Conservation (phyloP, 2,113 vertebrate genomes). For the Platichthys stellatus region DNA sequence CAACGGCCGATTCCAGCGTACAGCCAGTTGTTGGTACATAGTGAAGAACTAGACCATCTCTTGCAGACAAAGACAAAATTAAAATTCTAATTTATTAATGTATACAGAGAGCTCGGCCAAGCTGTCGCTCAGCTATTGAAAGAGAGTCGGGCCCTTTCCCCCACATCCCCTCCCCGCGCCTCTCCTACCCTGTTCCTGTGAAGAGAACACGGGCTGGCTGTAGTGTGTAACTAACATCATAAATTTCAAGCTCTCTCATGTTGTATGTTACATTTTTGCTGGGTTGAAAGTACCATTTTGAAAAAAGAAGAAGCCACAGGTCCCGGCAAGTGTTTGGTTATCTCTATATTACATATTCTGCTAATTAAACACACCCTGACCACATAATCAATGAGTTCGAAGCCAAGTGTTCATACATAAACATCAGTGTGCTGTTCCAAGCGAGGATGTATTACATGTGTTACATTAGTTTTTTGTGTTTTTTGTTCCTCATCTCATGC, state of each 20-base stretch:
- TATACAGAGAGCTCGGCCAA: constrained; percentile 93
- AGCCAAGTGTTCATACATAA: constrained; percentile 55
- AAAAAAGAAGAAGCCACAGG: constrained; percentile 58
- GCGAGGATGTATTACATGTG: constrained; percentile 37
- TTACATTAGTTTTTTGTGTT: background rate
- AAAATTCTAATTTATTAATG: constrained; percentile 99
- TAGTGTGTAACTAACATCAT: constrained; percentile 67
- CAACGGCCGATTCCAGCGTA: constrained; percentile 87
- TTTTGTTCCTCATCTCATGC: background rate
- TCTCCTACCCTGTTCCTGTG: constrained; percentile 71
- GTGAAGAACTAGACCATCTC: constrained; percentile 89
- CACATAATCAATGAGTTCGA: constrained; percentile 15
- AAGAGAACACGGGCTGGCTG: constrained; percentile 60
- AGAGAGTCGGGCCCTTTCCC: constrained; percentile 83
- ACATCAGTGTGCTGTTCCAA: constrained; percentile 36
- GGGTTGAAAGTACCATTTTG: constrained; percentile 48
- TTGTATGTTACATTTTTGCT: constrained; percentile 51
- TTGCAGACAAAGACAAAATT: constrained; percentile 94
- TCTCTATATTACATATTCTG: constrained; percentile 68
- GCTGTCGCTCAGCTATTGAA: constrained; percentile 96
- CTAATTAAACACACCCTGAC: constrained; percentile 64
- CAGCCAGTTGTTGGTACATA: constrained; percentile 93
- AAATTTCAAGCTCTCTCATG: constrained; percentile 73
- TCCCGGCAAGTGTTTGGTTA: constrained; percentile 72
- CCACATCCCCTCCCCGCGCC: constrained; percentile 55